Evolutionary conservation across 2,797 vertebrate genomes (phyloP).

Genomic region (Enteromius thamalakanensis): DNA sequence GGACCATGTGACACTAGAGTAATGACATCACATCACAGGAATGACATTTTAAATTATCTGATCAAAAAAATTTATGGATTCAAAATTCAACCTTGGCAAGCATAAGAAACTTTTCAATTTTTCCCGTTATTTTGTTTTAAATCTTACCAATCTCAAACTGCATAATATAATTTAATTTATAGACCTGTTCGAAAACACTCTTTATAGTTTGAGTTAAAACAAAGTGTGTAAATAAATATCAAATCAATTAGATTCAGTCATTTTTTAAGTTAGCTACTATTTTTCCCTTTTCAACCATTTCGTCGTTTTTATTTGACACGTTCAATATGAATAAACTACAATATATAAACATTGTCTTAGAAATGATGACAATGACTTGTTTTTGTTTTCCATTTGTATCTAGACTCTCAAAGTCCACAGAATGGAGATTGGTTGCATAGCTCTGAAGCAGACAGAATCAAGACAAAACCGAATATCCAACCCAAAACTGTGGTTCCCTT

Average conservation of each 20-base stretch:
- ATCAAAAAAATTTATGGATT: neutral
- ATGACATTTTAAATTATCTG: neutral
- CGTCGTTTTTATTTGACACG: neutral
- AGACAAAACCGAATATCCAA: conserved; percentile 76
- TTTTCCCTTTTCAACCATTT: neutral
- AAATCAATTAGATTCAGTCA: neutral
- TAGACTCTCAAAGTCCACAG: conserved; percentile 71
- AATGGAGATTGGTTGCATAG: conserved; percentile 67
- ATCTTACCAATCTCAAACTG: neutral
- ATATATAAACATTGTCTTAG: no score
- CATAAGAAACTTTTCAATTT: neutral
- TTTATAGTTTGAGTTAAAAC: neutral
- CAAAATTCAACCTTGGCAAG: neutral
- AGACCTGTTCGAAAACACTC: neutral
- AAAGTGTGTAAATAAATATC: neutral
- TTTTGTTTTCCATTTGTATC: neutral
- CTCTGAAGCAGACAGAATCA: conserved; percentile 66
- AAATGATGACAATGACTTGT: neutral
- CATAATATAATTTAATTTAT: neutral
- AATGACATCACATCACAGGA: neutral
- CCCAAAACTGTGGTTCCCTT: conserved; percentile 79
- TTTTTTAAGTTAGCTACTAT: neutral
- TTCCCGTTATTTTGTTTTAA: no score
- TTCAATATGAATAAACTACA: neutral
- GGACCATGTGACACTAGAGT: neutral